Base-by-base conservation (phyloP, 2,888 invertebrate species). In the Cheilosia vernalis region DNA sequence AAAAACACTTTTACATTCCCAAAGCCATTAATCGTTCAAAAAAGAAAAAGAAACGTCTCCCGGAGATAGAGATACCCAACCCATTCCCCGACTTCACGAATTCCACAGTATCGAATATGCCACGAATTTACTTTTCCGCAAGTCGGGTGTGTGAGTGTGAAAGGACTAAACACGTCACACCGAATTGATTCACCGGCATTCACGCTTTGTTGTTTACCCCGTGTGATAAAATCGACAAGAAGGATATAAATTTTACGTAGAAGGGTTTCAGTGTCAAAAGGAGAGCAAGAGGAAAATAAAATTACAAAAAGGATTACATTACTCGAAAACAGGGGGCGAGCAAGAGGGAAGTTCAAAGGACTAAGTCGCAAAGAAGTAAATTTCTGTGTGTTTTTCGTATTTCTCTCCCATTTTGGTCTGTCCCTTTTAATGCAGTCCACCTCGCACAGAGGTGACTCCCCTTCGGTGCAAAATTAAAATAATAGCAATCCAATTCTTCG, bases 401-500 rank as follows among this genome's bases (percentile, higher is more conserved):
- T 60, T 67, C 27, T 27, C 19, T 67, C 27, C 37, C 19, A 37
- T 33, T 83, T 64, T 15, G 33, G 55, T 21, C 47, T 49, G 58
- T 70, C 60, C 70, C 67, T 56, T 77, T 67, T 79, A 63, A 74
- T 78, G 69, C 69, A 73, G 63, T 72, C 24, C 67, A 30, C 37
- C 17, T 30, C 61, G 37, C 47, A n/a, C n/a, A 27, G 10, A 58
- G 49, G 30, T 19, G 27, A 47, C 55, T 53, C 40, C 51, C 64
- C 67, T 60, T 53, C 15, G 24, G 21, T 13, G 24, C n/a, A 21
- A 79, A 84, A 85, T 85, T 85, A 85, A 85, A 85, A 85, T 85
- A 85, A 85, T 72, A 77, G 47, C 85, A 85, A 85, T 81, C 63
- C 81, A 76, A 76, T 76, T 80, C 63, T 49, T 44, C 24, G 44